Conservation (phyloP, 2,797 vertebrate genomes). For the Trichosurus vulpecula region DNA sequence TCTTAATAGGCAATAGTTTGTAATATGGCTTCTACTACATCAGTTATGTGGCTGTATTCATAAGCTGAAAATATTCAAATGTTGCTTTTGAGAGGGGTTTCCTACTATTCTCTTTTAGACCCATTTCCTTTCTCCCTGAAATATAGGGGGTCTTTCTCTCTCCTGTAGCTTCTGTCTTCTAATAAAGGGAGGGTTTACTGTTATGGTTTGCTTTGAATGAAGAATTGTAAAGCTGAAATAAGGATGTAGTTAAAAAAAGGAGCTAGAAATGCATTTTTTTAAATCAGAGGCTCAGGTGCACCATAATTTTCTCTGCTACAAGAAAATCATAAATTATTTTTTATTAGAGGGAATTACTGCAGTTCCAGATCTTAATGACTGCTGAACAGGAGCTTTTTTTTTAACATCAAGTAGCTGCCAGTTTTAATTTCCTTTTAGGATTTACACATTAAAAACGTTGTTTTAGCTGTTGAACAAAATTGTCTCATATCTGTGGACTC, state of each 20-base stretch:
- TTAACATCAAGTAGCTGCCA: slow-evolving; percentile 62
- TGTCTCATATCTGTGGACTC: slow-evolving; percentile 51
- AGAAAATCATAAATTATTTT: slow-evolving; percentile 74
- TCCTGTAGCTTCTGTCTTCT: slow-evolving; percentile 8
- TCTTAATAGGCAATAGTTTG: slow-evolving; percentile 36
- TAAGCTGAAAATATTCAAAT: not conserved
- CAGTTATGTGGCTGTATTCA: not conserved
- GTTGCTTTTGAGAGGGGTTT: not conserved
- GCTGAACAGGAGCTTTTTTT: slow-evolving; percentile 51
- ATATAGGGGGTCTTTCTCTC: not conserved
- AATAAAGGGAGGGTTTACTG: slow-evolving; percentile 8
- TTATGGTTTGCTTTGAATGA: slow-evolving; percentile 55
- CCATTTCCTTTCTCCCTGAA: not conserved
- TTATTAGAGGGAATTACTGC: slow-evolving; percentile 62
- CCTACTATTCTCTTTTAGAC: not conserved
- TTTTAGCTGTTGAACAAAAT: slow-evolving; percentile 69
- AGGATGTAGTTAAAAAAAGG: slow-evolving; percentile 43
- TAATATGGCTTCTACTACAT: not conserved
- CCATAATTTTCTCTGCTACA: slow-evolving; percentile 56
- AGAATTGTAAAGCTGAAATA: slow-evolving; percentile 59
- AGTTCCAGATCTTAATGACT: slow-evolving; percentile 69
- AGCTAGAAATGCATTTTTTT: slow-evolving; percentile 69
- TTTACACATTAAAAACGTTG: slow-evolving; percentile 73
- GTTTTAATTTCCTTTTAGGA: slow-evolving; percentile 74
- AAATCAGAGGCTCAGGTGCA: slow-evolving; percentile 56